Percentiles rank a stretch among this genome's conserved stretches.
phyloP scores from a whole-genome alignment of 2,888 invertebrate genomes.

The Meta bourneti region DNA sequence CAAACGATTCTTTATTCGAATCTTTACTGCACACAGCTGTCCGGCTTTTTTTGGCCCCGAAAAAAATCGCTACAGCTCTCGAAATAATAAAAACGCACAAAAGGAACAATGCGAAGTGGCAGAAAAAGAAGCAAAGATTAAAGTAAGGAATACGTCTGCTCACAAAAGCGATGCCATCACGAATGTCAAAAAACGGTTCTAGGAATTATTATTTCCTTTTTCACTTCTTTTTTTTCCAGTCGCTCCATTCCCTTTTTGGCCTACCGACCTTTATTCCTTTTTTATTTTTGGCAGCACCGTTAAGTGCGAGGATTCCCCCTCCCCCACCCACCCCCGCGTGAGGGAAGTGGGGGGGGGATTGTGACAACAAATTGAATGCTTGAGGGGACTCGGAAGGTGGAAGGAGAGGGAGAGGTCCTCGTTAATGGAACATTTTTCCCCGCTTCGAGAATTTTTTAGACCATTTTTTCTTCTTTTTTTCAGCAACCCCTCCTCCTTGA shows the following conservation, averaged over 20 bases:
- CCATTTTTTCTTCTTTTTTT: conserved; percentile 10
- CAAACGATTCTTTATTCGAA: conserved; percentile 26
- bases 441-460: not conserved
- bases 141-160: conserved; percentile 55
- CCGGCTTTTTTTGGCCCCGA: conserved; percentile 1
- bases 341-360: conserved; percentile 17
- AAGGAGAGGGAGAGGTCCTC: not conserved
- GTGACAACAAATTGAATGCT: conserved; percentile 68
- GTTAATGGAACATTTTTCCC: conserved; percentile 51
- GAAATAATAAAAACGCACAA: conserved; percentile 56
- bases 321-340: not conserved
- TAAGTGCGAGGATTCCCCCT: conserved; percentile 59
- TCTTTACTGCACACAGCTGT: conserved; percentile 61
- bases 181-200: conserved; percentile 67
- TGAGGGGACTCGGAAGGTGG: conserved; percentile 21
- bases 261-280: conserved; percentile 61
- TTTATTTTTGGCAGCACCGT: conserved; percentile 48
- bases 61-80: conserved; percentile 35
- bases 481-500: not conserved
- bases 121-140: conserved; percentile 54
- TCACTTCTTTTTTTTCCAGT: not conserved
- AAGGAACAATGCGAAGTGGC: conserved; percentile 35
- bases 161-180: conserved; percentile 63
- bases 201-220: conserved; percentile 59
- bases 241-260: conserved; percentile 62